Base-by-base conservation (phyloP, 2,888 invertebrate genomes). In the Syritta pipiens region DNA sequence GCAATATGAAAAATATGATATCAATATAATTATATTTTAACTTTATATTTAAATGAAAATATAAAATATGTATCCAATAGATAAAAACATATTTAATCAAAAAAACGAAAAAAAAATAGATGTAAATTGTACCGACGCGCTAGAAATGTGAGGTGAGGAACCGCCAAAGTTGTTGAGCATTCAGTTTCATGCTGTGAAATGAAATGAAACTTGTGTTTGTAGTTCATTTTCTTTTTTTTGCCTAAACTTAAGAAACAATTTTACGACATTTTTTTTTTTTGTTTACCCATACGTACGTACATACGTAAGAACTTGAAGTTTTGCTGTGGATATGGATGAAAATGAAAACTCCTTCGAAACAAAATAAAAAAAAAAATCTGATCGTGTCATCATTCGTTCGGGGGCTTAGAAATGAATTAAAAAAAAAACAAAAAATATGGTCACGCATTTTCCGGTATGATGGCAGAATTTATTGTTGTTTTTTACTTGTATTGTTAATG, bases 371-470 rank as follows among this genome's bases (percentile, higher is more conserved):
- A 32, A 2, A 37, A 14, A 37, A 17, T 37, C 7, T 17, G 37
- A 37, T n/a, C n/a, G 28, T 28, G 28, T 28, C 9, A n/a, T n/a
- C 28, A 6, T 30, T 40, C 30, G 30, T 51, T 49, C 35, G 60
- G 24, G 51, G 51, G 17, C 60, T 49, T 40, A 2, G 46, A 17
- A 46, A 37, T 53, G 9, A 57, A 19, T 37, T 40, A 28, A 48
- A 55, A 22, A 20, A 62, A 62, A 48, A 19, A 20, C 3, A 17
- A 37, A 65, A 35, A 62, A 10, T 44, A 59, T 71, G 76, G 72
- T 72, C 67, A 79, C 74, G 81, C 57, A 79, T 81, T 69, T 76
- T 79, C 79, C 74, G 82, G 82, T 82, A 82, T 82, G 82, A 81
- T 77, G 75, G 75, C 79, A 79, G 72, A 81, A 57, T 65, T 74